These are phyloP conservation scores for Heliconius himera DNA, from an alignment of 1,140 invertebrate genomes.

Conservation along the genomic window DNA sequence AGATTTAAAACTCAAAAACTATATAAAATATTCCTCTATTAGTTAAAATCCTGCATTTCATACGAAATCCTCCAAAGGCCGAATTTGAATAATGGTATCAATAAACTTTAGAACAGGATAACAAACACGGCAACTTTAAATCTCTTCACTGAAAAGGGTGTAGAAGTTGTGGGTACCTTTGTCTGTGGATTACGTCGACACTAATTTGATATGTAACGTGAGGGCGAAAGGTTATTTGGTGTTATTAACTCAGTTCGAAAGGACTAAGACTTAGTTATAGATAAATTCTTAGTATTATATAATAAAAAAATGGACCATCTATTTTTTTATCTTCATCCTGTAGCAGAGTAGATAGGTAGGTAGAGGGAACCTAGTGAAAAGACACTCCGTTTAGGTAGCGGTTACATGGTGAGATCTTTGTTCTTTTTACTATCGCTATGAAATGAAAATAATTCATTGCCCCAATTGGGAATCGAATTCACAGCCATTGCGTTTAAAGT, in stretches of 20 bases:
- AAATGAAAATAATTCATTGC: too few relatives aligned
- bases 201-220: slow-evolving; percentile 14
- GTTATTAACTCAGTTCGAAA: neutral
- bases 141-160: slow-evolving; percentile 15
- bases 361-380: neutral
- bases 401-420: too few relatives aligned
- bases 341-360: neutral
- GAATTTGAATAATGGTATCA: slow-evolving; percentile 8
- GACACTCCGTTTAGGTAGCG: too few relatives aligned
- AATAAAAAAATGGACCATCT: too few relatives aligned
- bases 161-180: slow-evolving; percentile 7
- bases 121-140: slow-evolving; percentile 11
- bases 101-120: neutral
- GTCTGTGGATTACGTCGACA: slow-evolving; percentile 21
- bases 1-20: neutral
- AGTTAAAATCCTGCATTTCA: neutral
- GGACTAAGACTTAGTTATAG: neutral
- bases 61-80: neutral
- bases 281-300: neutral
- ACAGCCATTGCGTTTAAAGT: too few relatives aligned
- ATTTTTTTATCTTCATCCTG: neutral
- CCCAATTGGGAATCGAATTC: too few relatives aligned
- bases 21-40: neutral
- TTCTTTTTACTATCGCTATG: too few relatives aligned
- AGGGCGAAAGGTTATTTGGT: neutral